These are phyloP conservation scores for Miniopterus natalensis DNA, from an alignment of 2,113 vertebrate species.

Conservation along the genomic window DNA sequence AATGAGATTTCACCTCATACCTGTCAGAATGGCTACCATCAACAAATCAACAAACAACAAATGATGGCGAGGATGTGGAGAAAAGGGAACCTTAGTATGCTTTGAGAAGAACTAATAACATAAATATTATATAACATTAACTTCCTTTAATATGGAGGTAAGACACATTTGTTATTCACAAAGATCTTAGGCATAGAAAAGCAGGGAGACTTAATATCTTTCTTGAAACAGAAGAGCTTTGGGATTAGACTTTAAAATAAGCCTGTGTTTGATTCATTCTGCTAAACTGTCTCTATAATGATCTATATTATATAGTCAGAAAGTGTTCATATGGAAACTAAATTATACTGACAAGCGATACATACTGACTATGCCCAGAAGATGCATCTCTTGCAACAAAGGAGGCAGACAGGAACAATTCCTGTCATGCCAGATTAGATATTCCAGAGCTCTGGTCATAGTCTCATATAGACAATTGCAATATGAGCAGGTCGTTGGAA, in stretches of 20 bases:
- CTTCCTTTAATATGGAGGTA: not conserved
- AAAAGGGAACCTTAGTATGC: no score
- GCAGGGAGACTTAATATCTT: not conserved
- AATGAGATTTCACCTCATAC: no score
- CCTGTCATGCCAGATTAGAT: not conserved
- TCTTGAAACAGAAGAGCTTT: not conserved
- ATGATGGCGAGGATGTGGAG: no score
- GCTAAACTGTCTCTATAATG: not conserved
- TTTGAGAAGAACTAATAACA: not conserved
- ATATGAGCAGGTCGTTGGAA: slow-evolving; percentile 2
- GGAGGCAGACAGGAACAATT: not conserved
- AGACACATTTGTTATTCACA: not conserved
- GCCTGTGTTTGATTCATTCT: not conserved
- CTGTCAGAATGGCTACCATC: no score
- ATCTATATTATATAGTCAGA: not conserved
- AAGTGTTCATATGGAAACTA: not conserved
- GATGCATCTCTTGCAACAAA: not conserved
- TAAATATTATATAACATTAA: not conserved
- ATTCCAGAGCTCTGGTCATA: not conserved
- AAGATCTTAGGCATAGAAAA: slow-evolving; percentile 18
- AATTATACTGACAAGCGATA: not conserved
- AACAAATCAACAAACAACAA: no score
- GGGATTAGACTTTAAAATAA: not conserved
- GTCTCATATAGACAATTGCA: not conserved
- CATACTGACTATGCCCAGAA: not conserved